Evolutionary conservation across 2,888 invertebrate species (phyloP), one percentile per base, ranked within the genome.

Genomic region (Acleris laterana): DNA sequence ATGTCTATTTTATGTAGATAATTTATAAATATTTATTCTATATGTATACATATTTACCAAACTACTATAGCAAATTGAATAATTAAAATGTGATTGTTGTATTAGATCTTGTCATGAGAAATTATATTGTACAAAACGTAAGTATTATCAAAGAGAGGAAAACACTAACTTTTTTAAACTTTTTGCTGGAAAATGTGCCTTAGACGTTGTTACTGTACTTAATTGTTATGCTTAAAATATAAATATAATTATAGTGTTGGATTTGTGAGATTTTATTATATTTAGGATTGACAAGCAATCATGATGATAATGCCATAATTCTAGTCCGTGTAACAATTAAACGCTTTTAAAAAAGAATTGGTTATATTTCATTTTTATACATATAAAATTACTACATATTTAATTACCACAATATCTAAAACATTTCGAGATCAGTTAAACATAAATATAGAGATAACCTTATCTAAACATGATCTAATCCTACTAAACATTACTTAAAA

Each of bases 321-420:
- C 90, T 90, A 91, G 91, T 91, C 91, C 80, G 78, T 75, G 77
- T 86, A 87, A 89, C 85, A 87, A 89, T 83, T 83, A 87, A 89
- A 85, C 77, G 88, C 88, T 89, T 90, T 85, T 79, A 84, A 78
- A 78, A 77, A 72, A 78, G 77, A 72, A 75, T 69, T 67, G 38
- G 38, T 64, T 65, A 52, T 62, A 62, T 77, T 76, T 77, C 72
- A 68, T 69, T 68, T 64, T 53, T 56, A 49, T 57, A 58, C 57
- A 59, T 22, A 63, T 55, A 63, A 44, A 62, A 61, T 52, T 38
- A 38, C 38, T 38, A 38, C 38, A 13, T 13, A 38, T 4, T 38
- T 38, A 3, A 38, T 13, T 38, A 13, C 38, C 3, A 38, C 38
- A 13, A 13, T 13, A 38, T 13, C 38, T 38, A 38, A 13, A 38